Conservation (phyloP, 2,888 invertebrate genomes). For the Sphaerophoria rueppellii region DNA sequence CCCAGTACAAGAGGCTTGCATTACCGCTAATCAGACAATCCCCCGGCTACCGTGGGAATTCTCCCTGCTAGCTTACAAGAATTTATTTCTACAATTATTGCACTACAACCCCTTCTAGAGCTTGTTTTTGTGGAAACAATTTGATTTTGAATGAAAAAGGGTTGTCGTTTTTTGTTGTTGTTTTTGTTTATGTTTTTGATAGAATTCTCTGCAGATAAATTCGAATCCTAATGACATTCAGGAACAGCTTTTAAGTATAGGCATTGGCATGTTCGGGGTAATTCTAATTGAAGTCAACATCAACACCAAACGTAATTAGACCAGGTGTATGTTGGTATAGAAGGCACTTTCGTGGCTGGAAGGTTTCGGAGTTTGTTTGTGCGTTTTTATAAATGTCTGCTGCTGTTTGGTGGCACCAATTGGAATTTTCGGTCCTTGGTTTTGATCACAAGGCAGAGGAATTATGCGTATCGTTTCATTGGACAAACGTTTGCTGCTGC, state of each 20-base stretch:
- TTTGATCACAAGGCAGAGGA: slow-evolving; percentile 49
- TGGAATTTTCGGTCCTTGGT: slow-evolving; percentile 54
- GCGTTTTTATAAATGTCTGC: slow-evolving; percentile 29
- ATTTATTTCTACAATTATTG: background rate
- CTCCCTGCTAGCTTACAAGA: slow-evolving; percentile 16
- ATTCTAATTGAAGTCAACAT: slow-evolving; percentile 62
- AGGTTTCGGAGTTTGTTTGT: slow-evolving; percentile 11
- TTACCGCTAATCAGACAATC: slow-evolving; percentile 40
- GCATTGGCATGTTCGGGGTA: slow-evolving; percentile 50
- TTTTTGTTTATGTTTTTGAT: background rate
- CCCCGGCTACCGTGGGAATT: slow-evolving; percentile 63
- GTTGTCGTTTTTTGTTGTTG: slow-evolving; percentile 24
- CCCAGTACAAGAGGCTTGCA: slow-evolving; percentile 36
- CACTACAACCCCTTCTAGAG: slow-evolving; percentile 36
- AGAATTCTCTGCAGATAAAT: slow-evolving; percentile 52
- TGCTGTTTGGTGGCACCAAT: slow-evolving; percentile 54
- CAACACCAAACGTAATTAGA: slow-evolving; percentile 58
- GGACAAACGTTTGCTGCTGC: background rate
- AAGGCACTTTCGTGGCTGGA: slow-evolving; percentile 2
- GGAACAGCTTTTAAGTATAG: slow-evolving; percentile 33
- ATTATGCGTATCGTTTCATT: slow-evolving; percentile 10
- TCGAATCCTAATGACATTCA: slow-evolving; percentile 57
- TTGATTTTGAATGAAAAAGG: slow-evolving; percentile 54
- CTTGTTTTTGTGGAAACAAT: slow-evolving; percentile 39
- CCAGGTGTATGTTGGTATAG: slow-evolving; percentile 49